phyloP scores from a whole-genome alignment of 2,113 vertebrate genomes.

The Tor tambroides region DNA sequence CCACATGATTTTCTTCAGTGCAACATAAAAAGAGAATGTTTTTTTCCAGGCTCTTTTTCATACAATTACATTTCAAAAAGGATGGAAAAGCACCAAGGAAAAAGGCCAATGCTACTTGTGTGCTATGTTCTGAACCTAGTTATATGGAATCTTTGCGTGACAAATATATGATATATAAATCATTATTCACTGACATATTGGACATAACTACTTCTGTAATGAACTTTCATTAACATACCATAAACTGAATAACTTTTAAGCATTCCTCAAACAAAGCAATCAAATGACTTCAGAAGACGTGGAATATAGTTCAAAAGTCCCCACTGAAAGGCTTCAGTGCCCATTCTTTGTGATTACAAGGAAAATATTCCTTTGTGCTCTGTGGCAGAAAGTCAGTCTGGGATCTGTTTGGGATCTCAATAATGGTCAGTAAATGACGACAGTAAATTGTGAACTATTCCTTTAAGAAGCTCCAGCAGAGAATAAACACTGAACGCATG shows the following conservation, averaged over 20 bases:
- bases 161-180: neutral
- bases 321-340: neutral
- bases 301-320: neutral
- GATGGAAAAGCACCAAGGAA: neutral
- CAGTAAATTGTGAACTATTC: slow-evolving; percentile 43
- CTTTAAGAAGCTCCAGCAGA: slow-evolving; percentile 64
- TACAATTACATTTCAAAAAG: neutral
- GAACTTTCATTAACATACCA: neutral
- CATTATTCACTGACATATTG: neutral
- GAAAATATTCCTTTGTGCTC: neutral
- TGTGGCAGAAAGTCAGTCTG: neutral
- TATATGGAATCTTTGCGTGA: neutral
- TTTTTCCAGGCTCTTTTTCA: slow-evolving; percentile 16
- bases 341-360: neutral
- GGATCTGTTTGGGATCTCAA: neutral
- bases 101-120: neutral
- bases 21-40: neutral
- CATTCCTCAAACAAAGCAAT: too few species aligned
- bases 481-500: slow-evolving; percentile 49
- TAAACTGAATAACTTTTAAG: too few species aligned
- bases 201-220: neutral
- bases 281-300: neutral
- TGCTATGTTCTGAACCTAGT: neutral
- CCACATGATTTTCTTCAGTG: neutral
- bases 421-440: neutral